Percentiles rank a stretch among this genome's conserved stretches.
These are phyloP conservation scores for Drosophila persimilis DNA, from an alignment of 1,140 invertebrate species.

Conservation along the genomic window DNA sequence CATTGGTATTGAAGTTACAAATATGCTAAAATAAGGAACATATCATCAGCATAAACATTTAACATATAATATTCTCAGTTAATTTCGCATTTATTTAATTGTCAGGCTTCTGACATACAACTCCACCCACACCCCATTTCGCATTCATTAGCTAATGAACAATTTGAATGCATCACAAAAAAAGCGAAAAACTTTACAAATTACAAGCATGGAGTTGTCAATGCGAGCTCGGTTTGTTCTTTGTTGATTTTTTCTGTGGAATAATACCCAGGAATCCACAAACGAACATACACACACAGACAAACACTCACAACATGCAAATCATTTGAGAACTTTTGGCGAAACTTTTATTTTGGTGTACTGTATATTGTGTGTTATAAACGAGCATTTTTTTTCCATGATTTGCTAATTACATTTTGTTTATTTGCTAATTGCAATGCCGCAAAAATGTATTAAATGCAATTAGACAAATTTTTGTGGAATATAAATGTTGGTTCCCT, in stretches of 20 bases:
- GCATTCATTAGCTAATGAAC: not conserved
- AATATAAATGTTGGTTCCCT: not conserved
- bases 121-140: not conserved
- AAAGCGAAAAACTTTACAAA: not conserved
- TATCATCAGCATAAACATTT: no score
- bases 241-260: constrained; percentile 4
- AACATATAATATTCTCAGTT: no score
- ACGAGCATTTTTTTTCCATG: constrained; percentile 33
- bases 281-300: not conserved
- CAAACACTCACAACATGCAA: constrained; percentile 2
- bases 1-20: no score
- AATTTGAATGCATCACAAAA: not conserved
- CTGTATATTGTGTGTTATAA: constrained; percentile 1
- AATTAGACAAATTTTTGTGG: constrained; percentile 6
- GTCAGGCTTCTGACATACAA: no score
- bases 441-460: constrained; percentile 12
- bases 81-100: no score
- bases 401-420: constrained; percentile 29
- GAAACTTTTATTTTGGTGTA: constrained; percentile 7
- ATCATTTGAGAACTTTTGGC: constrained; percentile 24
- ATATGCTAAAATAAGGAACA: no score
- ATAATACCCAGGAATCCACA: constrained; percentile 9
- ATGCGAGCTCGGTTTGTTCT: constrained; percentile 3
- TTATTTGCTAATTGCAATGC: constrained; percentile 35
- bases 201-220: not conserved